Evolutionary conservation across 2,888 invertebrate species (phyloP), one percentile per base, ranked within the genome.

Genomic region (Microctonus hyperodae): DNA sequence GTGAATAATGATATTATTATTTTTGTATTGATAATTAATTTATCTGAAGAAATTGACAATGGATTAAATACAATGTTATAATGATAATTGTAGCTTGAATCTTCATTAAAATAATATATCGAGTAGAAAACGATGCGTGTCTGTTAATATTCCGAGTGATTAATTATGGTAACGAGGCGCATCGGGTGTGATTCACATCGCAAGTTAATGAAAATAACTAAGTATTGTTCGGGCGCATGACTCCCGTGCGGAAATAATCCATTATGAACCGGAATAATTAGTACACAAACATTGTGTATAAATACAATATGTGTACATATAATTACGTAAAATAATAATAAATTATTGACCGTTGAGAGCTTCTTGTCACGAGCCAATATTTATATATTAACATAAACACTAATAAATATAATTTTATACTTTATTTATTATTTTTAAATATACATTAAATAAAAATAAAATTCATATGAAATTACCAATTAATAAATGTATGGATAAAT

Each of bases 241-340:
- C 75, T 75, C 73, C 72, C 70, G 76, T 71, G 73, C 77, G 81
- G 81, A 80, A 81, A 75, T 74, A 75, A 81, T 81, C 75, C 78
- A 79, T 81, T 81, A 80, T 74, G 71, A 68, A 60, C 69, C 74
- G 73, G 78, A 79, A 79, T 81, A 81, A 81, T 81, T 81, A 80
- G 79, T 73, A 74, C 71, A 71, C 72, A 72, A 72, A 68, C 74
- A 73, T 76, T 75, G 77, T 75, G 76, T 78, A 73, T 76, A 76
- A 16, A 20, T 44, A 23, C n/a, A 51, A 51, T 51, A 13, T 25
- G 51, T 51, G 11, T 23, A 13, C 25, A 51, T 51, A 44, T 79
- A 77, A 79, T 80, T 78, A 75, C 76, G 75, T 75, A 74, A 77
- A 76, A 78, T 77, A 77, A 76, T 76, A 78, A 78, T 70, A 71